Percentiles rank a stretch among this genome's conserved stretches.
Evolutionary conservation across 2,797 vertebrate genomes (phyloP).

Genomic region (Paramormyrops hopkinsi): DNA sequence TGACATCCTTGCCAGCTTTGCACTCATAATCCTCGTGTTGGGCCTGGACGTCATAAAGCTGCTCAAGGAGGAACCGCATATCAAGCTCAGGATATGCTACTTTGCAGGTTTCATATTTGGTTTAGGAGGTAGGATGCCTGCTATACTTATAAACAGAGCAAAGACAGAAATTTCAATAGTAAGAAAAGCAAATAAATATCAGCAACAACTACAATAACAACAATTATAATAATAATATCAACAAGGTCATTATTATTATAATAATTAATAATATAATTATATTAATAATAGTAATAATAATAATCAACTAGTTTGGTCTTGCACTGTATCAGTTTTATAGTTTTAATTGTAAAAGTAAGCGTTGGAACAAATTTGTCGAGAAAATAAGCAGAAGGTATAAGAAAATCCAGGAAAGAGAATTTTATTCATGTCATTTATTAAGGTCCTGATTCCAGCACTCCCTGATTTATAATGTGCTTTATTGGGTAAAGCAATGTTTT

Average conservation of each 20-base stretch:
- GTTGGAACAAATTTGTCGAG: neutral
- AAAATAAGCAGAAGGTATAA: neutral
- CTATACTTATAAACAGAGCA: neutral
- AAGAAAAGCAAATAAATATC: neutral
- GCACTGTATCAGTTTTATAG: neutral
- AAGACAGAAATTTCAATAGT: neutral
- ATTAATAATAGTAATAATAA: neutral
- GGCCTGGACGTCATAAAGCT: conserved; percentile 52
- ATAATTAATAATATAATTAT: neutral
- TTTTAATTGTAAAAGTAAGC: neutral
- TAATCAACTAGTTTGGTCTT: neutral
- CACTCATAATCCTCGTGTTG: conserved; percentile 41
- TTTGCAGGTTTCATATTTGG: conserved; percentile 45
- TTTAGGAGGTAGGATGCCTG: conserved; percentile 41
- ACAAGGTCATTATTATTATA: neutral
- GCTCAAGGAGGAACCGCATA: conserved; percentile 46
- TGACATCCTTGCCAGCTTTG: conserved; percentile 51
- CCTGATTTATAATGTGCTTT: neutral
- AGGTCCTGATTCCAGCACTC: neutral
- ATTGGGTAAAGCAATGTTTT: neutral
- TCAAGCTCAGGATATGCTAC: conserved; percentile 50
- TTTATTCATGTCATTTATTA: neutral
- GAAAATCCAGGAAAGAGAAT: neutral
- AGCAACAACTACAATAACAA: neutral
- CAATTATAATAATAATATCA: neutral